Evolutionary conservation across 2,888 invertebrate species (phyloP).

Genomic region (Pediacus dermestoides): DNA sequence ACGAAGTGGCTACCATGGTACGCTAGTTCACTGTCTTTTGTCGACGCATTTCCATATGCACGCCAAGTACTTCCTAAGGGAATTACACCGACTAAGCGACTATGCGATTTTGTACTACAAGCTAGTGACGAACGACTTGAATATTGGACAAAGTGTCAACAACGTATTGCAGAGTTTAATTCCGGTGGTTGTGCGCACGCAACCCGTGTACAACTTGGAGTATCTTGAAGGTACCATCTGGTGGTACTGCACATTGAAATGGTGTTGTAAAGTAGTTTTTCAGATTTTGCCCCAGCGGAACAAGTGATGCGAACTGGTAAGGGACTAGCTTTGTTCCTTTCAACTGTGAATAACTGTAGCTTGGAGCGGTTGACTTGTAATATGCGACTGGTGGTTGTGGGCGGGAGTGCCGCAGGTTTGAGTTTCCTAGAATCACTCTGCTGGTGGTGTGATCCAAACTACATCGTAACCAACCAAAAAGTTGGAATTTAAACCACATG

Average conservation of each 20-base stretch:
- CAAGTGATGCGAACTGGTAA: no score
- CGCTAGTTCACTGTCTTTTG: conserved; percentile 51
- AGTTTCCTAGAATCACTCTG: conserved; percentile 59
- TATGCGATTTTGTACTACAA: conserved; percentile 57
- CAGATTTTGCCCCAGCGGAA: no score
- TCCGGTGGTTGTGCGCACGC: conserved; percentile 34
- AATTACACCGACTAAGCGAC: conserved; percentile 57
- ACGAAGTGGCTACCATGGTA: conserved; percentile 43
- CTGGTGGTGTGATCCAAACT: no score
- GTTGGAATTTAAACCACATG: no score
- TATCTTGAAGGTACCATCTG: no score
- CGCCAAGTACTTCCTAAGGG: conserved; percentile 58
- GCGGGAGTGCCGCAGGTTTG: conserved; percentile 63
- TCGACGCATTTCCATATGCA: conserved; percentile 60
- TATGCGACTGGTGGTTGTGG: conserved; percentile 61
- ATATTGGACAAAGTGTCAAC: no score
- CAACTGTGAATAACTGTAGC: conserved; percentile 54
- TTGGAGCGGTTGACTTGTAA: conserved; percentile 54
- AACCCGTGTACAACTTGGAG: conserved; percentile 32
- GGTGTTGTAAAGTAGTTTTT: no score
- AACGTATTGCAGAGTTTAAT: conserved; percentile 35
- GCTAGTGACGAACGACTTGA: conserved; percentile 50
- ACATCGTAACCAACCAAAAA: no score
- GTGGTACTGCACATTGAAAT: no score
- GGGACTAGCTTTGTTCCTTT: conserved; percentile 57